Evolutionary conservation across 2,888 invertebrate species (phyloP).

Genomic region (Lasioglossum calceatum): DNA sequence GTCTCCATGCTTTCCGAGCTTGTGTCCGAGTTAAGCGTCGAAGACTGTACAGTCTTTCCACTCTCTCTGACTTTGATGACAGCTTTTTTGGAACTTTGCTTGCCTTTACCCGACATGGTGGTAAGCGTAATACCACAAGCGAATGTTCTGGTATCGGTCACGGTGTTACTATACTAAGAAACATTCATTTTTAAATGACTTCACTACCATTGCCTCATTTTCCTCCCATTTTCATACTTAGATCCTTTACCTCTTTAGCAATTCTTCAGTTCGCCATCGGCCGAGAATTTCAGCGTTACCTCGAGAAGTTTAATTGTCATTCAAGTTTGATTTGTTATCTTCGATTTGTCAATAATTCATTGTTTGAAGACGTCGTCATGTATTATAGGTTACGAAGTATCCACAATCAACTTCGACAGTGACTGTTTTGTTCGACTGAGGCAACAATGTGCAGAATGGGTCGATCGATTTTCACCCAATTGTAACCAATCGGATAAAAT

Average conservation of each 20-base stretch:
- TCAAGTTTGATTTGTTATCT: background rate
- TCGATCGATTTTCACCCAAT: background rate
- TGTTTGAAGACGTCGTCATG: background rate
- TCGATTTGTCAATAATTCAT: slow-evolving; percentile 2
- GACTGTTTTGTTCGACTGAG: background rate
- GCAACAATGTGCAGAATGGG: background rate
- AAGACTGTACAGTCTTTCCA: slow-evolving; percentile 76
- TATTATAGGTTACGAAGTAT: slow-evolving; percentile 42
- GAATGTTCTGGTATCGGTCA: background rate
- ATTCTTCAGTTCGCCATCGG: background rate
- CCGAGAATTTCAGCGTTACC: background rate
- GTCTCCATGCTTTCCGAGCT: slow-evolving; percentile 78
- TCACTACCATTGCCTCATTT: background rate
- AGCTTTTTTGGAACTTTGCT: slow-evolving; percentile 81
- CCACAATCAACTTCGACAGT: slow-evolving; percentile 10
- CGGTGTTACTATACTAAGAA: slow-evolving; percentile 3
- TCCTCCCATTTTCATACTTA: slow-evolving; percentile 13
- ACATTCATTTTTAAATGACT: slow-evolving; percentile 27
- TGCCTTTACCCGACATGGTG: slow-evolving; percentile 82
- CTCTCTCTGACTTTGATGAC: slow-evolving; percentile 77
- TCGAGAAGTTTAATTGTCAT: background rate
- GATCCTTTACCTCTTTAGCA: slow-evolving; percentile 10
- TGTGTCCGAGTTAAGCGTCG: slow-evolving; percentile 73
- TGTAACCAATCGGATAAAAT: background rate
- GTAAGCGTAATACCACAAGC: background rate